Percentiles rank a stretch among this genome's conserved stretches.
Evolutionary conservation across 2,888 invertebrate species (phyloP).

Genomic region (Tenthredo distinguenda): DNA sequence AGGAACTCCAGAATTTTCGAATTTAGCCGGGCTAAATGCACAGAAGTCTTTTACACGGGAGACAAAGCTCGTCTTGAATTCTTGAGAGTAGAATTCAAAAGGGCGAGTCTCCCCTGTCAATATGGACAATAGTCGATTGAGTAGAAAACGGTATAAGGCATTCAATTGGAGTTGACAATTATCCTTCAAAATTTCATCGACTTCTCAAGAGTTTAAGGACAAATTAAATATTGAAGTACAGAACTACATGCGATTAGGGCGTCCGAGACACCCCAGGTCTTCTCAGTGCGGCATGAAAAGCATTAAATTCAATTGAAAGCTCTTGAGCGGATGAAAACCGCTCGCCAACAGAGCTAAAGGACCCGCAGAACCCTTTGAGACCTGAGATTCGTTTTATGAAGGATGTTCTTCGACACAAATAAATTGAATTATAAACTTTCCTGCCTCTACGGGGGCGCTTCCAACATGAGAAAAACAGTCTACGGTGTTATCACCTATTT

Average conservation of each 20-base stretch:
- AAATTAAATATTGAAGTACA: slow-evolving; percentile 14
- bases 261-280: background rate
- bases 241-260: slow-evolving; percentile 4
- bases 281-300: slow-evolving; percentile 6
- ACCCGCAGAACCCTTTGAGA: background rate
- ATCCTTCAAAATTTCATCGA: slow-evolving; percentile 24
- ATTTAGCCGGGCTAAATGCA: no score
- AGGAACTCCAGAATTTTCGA: no score
- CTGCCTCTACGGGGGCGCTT: background rate
- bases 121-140: background rate
- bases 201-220: background rate
- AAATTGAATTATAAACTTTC: slow-evolving; percentile 21
- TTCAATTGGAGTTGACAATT: slow-evolving; percentile 8
- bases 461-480: background rate
- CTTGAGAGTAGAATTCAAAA: background rate
- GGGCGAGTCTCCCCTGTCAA: background rate
- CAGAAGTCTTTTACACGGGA: background rate
- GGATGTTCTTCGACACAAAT: background rate
- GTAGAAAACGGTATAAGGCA: background rate
- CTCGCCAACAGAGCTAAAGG: slow-evolving; percentile 4
- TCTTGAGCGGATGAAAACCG: slow-evolving; percentile 11
- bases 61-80: background rate
- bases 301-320: slow-evolving; percentile 26
- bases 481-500: background rate
- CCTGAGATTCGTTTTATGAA: background rate